Evolutionary conservation across 2,888 invertebrate species (phyloP), one percentile per base, ranked within the genome.

Genomic region (Syrphus vitripennis): DNA sequence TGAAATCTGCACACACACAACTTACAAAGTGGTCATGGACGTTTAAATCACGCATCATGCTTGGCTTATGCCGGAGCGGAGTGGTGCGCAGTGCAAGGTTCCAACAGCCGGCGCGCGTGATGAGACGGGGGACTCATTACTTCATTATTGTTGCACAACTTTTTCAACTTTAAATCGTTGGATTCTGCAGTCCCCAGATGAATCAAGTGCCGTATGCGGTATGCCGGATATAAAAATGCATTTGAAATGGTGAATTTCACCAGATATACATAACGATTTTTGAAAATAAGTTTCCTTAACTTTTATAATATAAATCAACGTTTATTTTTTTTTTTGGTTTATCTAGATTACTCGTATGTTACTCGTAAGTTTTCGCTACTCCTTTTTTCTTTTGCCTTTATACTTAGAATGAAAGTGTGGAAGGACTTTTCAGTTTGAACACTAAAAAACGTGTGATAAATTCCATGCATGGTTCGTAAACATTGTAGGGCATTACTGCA

Each of bases 71-170:
- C 40, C 59, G 50, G 57, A 65, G 65, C 53, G 34, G 40, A 29
- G 4, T 4, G 59, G 70, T 31, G 40, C 37, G 21, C 37, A 19
- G 50, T 31, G 31, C 79, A 74, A 74, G 80, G 67, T 79, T 65
- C 21, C 37, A 29, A n/a, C 14, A 57, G 19, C 19, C 7, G 19
- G 16, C 10, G 31, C 7, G n/a, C 14, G 4, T 59, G 34, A 34
- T 59, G 59, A 34, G 55, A 57, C 45, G 75, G 50, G 65, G 31
- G 71, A 50, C 84, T 84, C 84, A 84, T 81, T 84, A 81, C 61
- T 81, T 84, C 72, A 81, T 84, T 81, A 84, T 81, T 84, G 81
- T 81, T 84, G 71, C 81, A 77, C 81, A 84, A 84, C 71, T 80
- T 61, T 34, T 67, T n/a, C 50, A 55, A 31, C 37, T 67, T 74